Conservation (phyloP, 2,797 vertebrate genomes). For the Octomys mimax region DNA sequence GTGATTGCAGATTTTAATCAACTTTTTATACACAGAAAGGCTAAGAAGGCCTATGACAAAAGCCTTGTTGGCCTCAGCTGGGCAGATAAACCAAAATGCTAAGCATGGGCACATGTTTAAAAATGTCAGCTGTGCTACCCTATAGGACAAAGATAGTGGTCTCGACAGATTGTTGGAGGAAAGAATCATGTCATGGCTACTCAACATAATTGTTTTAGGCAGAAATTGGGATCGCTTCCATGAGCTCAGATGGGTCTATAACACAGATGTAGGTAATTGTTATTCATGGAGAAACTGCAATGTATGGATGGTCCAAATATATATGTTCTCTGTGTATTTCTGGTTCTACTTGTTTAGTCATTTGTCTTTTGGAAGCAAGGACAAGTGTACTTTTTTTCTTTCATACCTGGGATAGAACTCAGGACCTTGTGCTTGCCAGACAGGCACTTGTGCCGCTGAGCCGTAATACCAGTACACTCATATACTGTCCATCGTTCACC, state of each 20-base stretch:
- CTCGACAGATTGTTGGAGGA: neutral
- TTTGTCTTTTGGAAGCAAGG: neutral
- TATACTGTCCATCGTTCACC: neutral
- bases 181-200: neutral
- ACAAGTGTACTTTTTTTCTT: too few relatives aligned
- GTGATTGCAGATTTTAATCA: neutral
- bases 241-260: neutral
- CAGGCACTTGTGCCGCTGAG: too few relatives aligned
- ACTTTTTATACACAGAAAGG: neutral
- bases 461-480: neutral
- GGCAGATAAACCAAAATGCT: neutral
- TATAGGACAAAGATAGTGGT: neutral
- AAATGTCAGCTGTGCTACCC: neutral
- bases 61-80: neutral
- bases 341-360: neutral
- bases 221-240: slow-evolving; percentile 3
- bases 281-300: neutral
- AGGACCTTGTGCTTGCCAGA: too few relatives aligned
- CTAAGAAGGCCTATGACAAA: neutral
- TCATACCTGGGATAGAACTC: too few relatives aligned
- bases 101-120: neutral
- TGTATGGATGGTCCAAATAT: neutral
- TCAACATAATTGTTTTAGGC: slow-evolving; percentile 20
- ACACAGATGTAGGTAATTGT: neutral
- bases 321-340: neutral